Percentiles rank a stretch among this genome's conserved stretches.
phyloP scores from a whole-genome alignment of 2,113 vertebrate species.

The Pteronura brasiliensis region DNA sequence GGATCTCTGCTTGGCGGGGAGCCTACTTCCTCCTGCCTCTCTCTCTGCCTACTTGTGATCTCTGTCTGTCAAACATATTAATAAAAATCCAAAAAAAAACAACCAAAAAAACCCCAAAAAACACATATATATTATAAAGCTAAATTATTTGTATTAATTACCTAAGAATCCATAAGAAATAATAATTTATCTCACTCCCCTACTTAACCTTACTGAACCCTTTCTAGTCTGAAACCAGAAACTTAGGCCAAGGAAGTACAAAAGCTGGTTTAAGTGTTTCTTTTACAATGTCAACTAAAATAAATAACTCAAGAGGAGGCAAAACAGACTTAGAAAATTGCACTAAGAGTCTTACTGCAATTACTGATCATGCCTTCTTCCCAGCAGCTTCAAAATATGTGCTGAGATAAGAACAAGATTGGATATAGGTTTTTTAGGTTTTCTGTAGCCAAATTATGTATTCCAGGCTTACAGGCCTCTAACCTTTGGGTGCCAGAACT shows the following conservation, averaged over 20 bases:
- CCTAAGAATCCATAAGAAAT: background rate
- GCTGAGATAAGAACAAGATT: background rate
- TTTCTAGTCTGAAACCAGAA: background rate
- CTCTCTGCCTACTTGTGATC: too few relatives aligned
- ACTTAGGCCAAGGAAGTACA: background rate
- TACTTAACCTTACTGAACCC: too few relatives aligned
- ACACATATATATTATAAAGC: background rate
- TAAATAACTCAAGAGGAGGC: background rate
- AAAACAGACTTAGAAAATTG: background rate
- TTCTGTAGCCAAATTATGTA: background rate
- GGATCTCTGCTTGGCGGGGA: too few relatives aligned
- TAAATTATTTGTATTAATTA: background rate
- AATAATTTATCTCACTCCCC: background rate
- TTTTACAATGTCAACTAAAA: background rate
- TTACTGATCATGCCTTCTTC: background rate
- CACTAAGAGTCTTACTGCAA: background rate
- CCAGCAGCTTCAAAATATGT: background rate
- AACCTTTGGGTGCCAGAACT: background rate
- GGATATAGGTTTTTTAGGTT: background rate
- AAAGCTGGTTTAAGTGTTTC: background rate
- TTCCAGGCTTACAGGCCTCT: background rate
- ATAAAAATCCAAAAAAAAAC: too few relatives aligned
- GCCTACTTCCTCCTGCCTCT: too few relatives aligned
- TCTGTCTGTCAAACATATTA: too few relatives aligned
- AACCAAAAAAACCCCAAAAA: too few relatives aligned